Evolutionary conservation across 2,113 vertebrate species (phyloP), one percentile per base, ranked within the genome.

Genomic region (Actenoides hombroni): DNA sequence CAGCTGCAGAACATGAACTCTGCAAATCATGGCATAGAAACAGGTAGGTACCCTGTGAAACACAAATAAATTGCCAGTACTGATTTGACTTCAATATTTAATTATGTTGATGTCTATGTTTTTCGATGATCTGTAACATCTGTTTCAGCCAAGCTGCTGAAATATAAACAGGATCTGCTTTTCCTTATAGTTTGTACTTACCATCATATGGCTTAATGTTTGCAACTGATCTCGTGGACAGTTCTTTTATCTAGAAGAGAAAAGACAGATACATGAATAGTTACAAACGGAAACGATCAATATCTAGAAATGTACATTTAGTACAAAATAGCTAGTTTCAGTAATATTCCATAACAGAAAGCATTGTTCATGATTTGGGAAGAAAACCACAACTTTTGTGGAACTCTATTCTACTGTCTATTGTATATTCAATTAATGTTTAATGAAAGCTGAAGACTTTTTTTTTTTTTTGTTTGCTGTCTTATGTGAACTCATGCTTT

Each of bases 191-290:
- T 46, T 53, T 65, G 13, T 68, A 92, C 97, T 91, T 97, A 99
- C 99, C 98, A 94, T 98, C 97, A 53, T 93, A 76, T 16, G 98
- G 98, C 59, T 91, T 96, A 31, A 97, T 29, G 84, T 82, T 97
- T 46, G 93, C 87, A 56, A 97, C 79, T 23, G 97, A 96, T 83
- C 95, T 98, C 31, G 94, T 94, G 67, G 98, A 84, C 61, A 99
- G 94, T 24, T 97, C 98, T 94, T 96, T 98, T 76, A 99, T 98
- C 99, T 99, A 96, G 69, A 97, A 97, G 60, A 87, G 39, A 90
- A 67, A 91, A 88, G n/a, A 89, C 2, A 93, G 25, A 16, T 6
- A 93, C 16, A 10, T 24, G 1, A 40, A 42, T 11, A 80, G 54
- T 46, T 46, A 78, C 20, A 95, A 48, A 90, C 28, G 46, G 24